Evolutionary conservation across 2,888 invertebrate species (phyloP).

Genomic region (Rhingia campestris): DNA sequence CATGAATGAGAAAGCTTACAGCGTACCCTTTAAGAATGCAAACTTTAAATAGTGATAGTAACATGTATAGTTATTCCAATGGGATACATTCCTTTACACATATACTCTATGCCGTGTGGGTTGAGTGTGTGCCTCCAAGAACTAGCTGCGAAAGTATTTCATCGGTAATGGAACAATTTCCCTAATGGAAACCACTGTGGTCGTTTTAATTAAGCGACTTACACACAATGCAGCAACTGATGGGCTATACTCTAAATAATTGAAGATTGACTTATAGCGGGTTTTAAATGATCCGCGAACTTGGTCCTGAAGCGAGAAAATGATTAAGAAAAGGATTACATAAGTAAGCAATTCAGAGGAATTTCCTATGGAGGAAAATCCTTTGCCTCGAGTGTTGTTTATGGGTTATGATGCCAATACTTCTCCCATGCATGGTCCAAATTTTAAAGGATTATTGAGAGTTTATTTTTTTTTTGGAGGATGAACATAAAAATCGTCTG

Average conservation of each 20-base stretch:
- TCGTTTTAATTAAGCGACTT: background rate
- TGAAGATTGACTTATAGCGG: slow-evolving; percentile 22
- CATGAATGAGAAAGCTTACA: slow-evolving; percentile 33
- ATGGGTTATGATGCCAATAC: no score
- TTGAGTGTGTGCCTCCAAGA: background rate
- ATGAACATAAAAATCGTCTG: no score
- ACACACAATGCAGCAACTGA: background rate
- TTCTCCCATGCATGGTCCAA: no score
- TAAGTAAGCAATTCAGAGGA: background rate
- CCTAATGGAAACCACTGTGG: slow-evolving; percentile 19
- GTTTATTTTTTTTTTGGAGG: no score
- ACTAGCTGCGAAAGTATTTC: slow-evolving; percentile 1
- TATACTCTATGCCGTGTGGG: background rate
- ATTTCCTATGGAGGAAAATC: no score
- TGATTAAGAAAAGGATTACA: background rate
- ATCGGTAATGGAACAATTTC: slow-evolving; percentile 32
- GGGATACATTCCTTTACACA: background rate
- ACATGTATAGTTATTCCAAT: background rate
- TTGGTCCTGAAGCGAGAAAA: no score
- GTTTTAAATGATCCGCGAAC: background rate
- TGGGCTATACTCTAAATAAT: slow-evolving; percentile 44
- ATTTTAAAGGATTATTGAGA: background rate
- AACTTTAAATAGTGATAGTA: background rate
- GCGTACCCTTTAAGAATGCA: slow-evolving; percentile 13
- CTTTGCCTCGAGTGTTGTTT: no score